Percentiles rank a stretch among this genome's conserved stretches.
Evolutionary conservation across 53 echinoderm and acorn worm species (phyloP).

Genomic region (Zoroaster sp.): DNA sequence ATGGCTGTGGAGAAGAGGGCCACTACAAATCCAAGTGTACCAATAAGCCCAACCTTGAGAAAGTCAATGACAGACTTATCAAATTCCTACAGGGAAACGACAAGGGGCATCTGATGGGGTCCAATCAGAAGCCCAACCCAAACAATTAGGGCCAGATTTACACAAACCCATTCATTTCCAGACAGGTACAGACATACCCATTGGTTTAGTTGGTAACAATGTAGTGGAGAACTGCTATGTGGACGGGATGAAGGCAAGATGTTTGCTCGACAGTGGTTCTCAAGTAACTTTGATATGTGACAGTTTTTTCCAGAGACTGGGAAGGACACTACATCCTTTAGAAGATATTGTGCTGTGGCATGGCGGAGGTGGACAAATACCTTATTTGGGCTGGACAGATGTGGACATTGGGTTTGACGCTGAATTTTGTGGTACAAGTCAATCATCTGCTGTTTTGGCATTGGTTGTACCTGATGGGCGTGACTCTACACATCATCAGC

Average conservation of each 20-base stretch:
- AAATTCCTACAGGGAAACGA: constrained; percentile 3
- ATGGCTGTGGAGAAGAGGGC: neutral
- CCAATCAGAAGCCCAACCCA: neutral
- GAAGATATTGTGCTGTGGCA: constrained; percentile 28
- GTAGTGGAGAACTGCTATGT: constrained; percentile 6
- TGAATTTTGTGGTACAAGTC: constrained; percentile 18
- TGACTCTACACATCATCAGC: neutral
- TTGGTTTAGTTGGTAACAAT: constrained; percentile 37
- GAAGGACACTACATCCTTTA: neutral
- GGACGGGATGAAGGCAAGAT: neutral
- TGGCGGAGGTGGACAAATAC: neutral
- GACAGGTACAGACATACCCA: constrained; percentile 24
- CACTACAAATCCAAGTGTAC: neutral
- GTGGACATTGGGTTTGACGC: neutral
- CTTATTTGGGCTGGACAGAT: neutral
- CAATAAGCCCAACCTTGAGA: neutral
- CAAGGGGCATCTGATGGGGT: neutral
- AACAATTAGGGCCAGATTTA: neutral
- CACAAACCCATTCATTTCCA: neutral
- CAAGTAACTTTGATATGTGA: constrained; percentile 53
- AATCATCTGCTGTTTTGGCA: constrained; percentile 7
- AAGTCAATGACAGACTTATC: constrained; percentile 31
- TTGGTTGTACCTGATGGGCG: constrained; percentile 38
- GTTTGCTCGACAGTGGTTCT: constrained; percentile 71
- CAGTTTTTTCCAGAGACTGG: neutral